Evolutionary conservation across 1,140 invertebrate species (phyloP).

Genomic region (Drosophila parabipectinata): DNA sequence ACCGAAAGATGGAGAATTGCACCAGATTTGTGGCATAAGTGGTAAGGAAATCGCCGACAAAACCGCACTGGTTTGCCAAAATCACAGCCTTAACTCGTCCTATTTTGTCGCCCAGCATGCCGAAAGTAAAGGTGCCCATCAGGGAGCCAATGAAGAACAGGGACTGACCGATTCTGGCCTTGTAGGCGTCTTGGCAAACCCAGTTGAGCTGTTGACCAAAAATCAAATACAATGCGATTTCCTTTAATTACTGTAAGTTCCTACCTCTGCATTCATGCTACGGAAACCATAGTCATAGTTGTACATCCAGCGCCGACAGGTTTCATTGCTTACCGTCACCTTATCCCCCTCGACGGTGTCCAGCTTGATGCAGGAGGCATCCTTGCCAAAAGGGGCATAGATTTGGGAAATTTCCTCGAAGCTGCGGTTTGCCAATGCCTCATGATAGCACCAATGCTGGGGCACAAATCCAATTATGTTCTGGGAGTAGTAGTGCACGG

Average conservation of each 20-base stretch:
- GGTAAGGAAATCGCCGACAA: slow-evolving; percentile 85
- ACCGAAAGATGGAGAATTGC: slow-evolving; percentile 85
- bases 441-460: slow-evolving; percentile 83
- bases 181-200: slow-evolving; percentile 86
- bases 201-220: slow-evolving; percentile 85
- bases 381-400: slow-evolving; percentile 54
- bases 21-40: slow-evolving; percentile 83
- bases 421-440: slow-evolving; percentile 58
- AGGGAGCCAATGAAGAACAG: slow-evolving; percentile 86
- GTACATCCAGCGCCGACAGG: slow-evolving; percentile 84
- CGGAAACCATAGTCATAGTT: slow-evolving; percentile 84
- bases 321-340: slow-evolving; percentile 51
- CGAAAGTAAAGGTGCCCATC: slow-evolving; percentile 85
- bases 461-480: slow-evolving; percentile 85
- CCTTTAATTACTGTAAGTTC: not conserved
- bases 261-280: slow-evolving; percentile 86
- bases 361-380: slow-evolving; percentile 59
- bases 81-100: slow-evolving; percentile 86
- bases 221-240: not conserved
- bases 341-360: slow-evolving; percentile 42
- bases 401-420: slow-evolving; percentile 61
- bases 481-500: slow-evolving; percentile 86
- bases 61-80: slow-evolving; percentile 85
- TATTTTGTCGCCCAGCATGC: slow-evolving; percentile 85
- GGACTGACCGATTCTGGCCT: slow-evolving; percentile 85